These are phyloP conservation scores for Leptoteleia sp. DNA, from an alignment of 1,140 invertebrate species.

Conservation along the genomic window DNA sequence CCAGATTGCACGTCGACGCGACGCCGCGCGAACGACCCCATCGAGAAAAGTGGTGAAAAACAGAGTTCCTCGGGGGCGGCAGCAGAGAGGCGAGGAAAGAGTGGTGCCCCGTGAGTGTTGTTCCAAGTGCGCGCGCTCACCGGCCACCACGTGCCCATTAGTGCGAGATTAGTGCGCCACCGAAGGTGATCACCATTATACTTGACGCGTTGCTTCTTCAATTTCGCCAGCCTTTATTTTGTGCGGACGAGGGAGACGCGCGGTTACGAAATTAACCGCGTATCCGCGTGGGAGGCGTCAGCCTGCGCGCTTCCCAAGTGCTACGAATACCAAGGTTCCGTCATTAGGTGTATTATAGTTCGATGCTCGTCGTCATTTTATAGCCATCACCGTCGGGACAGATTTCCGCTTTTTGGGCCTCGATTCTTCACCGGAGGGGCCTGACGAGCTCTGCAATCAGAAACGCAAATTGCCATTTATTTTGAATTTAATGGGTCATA, in stretches of 20 bases:
- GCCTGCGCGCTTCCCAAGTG: neutral
- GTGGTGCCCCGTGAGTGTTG: neutral
- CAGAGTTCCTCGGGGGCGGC: too few relatives aligned
- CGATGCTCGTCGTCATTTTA: neutral
- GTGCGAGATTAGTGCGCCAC: constrained; percentile 7
- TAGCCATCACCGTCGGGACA: neutral
- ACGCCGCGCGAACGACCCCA: constrained; percentile 62
- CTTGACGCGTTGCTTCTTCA: constrained; percentile 1
- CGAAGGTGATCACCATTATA: constrained; percentile 1
- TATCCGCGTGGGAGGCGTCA: constrained; percentile 23
- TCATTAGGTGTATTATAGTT: neutral
- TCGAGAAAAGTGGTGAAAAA: constrained; percentile 30
- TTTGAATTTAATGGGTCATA: too few relatives aligned
- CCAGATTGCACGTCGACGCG: constrained; percentile 59
- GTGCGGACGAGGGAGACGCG: constrained; percentile 15
- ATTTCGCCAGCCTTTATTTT: constrained; percentile 20
- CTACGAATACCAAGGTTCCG: constrained; percentile 3
- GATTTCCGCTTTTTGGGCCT: neutral
- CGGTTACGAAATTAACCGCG: constrained; percentile 32
- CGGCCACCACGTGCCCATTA: constrained; percentile 1
- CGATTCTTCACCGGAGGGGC: too few relatives aligned
- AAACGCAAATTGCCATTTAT: too few relatives aligned
- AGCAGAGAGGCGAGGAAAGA: constrained; percentile 12
- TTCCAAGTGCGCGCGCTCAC: neutral
- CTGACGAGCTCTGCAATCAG: too few relatives aligned